Evolutionary conservation across 2,888 invertebrate species (phyloP), one percentile per base, ranked within the genome.

Genomic region (Achlya flavicornis): DNA sequence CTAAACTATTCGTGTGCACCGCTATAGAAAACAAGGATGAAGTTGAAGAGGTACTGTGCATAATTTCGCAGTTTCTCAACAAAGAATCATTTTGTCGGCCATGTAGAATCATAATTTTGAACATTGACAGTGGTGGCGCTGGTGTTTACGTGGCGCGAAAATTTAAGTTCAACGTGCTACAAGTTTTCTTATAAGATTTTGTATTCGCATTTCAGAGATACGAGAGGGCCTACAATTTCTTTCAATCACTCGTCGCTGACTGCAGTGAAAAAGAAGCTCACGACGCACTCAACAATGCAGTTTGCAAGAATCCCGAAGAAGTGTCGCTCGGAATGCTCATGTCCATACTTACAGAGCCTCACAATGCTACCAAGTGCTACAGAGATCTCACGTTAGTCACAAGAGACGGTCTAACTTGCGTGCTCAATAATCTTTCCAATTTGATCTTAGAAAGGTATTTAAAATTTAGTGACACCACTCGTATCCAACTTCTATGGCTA

Each of bases 201-300:
- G 26, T 69, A 69, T 86, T 64, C 83, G 78, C 72, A 80, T 95
- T 95, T 84, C 95, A 99, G 98, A 97, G 97, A 95, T 97, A 97
- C 85, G 98, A 98, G 88, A 96, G 97, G 84, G 97, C 97, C 80
- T 97, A 96, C 90, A 94, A 94, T 80, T 95, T 95, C 83, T 95
- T 98, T 71, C 97, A 97, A 89, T 95, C 95, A 77, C 94, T 98
- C 78, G 96, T 96, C 66, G 95, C 95, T 73, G 98, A 98, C 75
- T 95, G 98, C 79, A 98, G 97, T 78, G 99, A 99, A 83, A 97
- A 98, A 85, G 98, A 99, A 92, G 96, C 97, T 79, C 98, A 98
- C 87, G 98, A 99, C 88, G 96, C 97, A 41, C 95, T 99, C 62
- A 98, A 97, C 85, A 97, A 97, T 88, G 96, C 98, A 69, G 97